Evolutionary conservation across 2,113 vertebrate species (phyloP).

Genomic region (Brachypodius melanocephalos): DNA sequence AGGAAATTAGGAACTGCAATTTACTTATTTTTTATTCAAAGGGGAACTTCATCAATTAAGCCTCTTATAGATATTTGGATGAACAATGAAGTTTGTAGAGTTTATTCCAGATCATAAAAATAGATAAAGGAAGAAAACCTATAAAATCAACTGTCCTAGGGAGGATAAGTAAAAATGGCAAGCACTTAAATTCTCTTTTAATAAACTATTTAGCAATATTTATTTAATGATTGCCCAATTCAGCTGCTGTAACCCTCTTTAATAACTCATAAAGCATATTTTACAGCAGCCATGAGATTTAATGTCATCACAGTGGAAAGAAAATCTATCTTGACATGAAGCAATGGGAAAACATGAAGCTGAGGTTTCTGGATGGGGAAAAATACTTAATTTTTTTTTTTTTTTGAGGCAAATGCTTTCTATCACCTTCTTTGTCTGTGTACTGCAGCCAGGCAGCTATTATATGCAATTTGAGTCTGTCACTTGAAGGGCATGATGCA

Average conservation of each 20-base stretch:
- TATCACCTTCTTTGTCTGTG: background rate
- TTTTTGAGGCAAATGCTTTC: conserved; percentile 30
- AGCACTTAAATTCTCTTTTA: conserved; percentile 15
- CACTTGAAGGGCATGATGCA: conserved; percentile 24
- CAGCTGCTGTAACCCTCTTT: conserved; percentile 34
- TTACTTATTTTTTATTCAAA: background rate
- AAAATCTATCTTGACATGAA: conserved; percentile 34
- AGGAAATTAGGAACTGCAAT: background rate
- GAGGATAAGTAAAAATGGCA: conserved; percentile 4
- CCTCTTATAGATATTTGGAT: background rate
- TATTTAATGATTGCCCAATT: conserved; percentile 59
- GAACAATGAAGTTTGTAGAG: background rate
- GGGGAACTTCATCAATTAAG: background rate
- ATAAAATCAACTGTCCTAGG: background rate
- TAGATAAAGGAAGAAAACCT: background rate
- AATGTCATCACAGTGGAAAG: conserved; percentile 22
- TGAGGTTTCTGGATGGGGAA: background rate
- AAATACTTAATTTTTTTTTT: background rate
- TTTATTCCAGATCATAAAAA: background rate
- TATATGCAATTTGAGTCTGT: conserved; percentile 13
- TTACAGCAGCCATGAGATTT: conserved; percentile 49
- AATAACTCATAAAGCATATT: conserved; percentile 53
- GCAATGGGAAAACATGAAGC: conserved; percentile 18
- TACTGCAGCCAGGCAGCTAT: conserved; percentile 33
- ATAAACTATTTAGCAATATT: conserved; percentile 58